A percentile compares a stretch with the other conserved stretches of the same genome.
Evolutionary conservation across 2,113 vertebrate genomes (phyloP).

Genomic region (Tetraodon nigroviridis): DNA sequence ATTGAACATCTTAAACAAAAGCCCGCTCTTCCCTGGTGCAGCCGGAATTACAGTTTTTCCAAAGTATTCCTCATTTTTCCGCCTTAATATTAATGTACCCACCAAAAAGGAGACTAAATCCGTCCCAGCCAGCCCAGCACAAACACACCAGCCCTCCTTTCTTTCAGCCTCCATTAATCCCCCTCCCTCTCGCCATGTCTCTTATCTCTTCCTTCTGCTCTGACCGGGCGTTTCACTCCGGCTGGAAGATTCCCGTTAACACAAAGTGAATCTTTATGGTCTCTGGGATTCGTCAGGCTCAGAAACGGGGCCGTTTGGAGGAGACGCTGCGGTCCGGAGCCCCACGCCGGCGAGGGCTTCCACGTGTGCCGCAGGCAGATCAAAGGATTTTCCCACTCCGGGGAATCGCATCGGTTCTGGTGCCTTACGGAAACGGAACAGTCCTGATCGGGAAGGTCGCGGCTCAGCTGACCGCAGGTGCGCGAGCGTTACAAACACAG

Average conservation of each 20-base stretch:
- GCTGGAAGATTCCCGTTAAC: slow-evolving; percentile 69
- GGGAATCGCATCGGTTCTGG: slow-evolving; percentile 2
- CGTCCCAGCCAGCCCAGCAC: slow-evolving; percentile 2
- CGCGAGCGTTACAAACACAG: too few relatives aligned
- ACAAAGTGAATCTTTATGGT: slow-evolving; percentile 77
- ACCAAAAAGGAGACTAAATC: slow-evolving; percentile 30
- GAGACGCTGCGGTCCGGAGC: slow-evolving; percentile 79
- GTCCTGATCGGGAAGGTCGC: neutral
- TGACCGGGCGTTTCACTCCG: slow-evolving; percentile 86
- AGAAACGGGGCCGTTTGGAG: slow-evolving; percentile 74
- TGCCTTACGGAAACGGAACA: neutral
- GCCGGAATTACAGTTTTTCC: slow-evolving; percentile 26
- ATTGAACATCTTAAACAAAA: slow-evolving; percentile 21
- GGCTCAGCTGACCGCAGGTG: neutral
- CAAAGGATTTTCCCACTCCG: slow-evolving; percentile 54
- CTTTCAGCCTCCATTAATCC: slow-evolving; percentile 23
- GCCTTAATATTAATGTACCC: slow-evolving; percentile 25
- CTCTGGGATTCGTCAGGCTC: slow-evolving; percentile 82
- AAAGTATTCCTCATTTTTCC: slow-evolving; percentile 26
- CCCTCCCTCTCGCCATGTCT: slow-evolving; percentile 3
- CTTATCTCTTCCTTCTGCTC: neutral
- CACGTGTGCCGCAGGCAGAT: slow-evolving; percentile 80
- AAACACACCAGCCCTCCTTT: slow-evolving; percentile 13
- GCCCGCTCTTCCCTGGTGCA: slow-evolving; percentile 21
- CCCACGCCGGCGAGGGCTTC: slow-evolving; percentile 86